Evolutionary conservation across 2,797 vertebrate species (phyloP).

Genomic region (Pogoniulus pusillus): DNA sequence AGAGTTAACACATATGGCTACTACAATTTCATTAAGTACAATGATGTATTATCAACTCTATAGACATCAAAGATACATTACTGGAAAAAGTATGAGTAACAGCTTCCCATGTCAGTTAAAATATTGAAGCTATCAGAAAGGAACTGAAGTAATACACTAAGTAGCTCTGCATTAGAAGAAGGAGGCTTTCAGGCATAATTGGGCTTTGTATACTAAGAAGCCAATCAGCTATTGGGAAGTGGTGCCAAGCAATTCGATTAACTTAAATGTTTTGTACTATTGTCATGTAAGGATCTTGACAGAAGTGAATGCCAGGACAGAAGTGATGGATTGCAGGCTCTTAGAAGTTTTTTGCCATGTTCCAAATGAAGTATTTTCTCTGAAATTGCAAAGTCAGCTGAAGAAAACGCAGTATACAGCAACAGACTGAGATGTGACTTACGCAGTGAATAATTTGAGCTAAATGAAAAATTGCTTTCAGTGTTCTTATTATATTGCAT

Average conservation of each 20-base stretch:
- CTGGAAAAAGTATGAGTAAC: not conserved
- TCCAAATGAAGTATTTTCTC: not conserved
- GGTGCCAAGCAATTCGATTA: conserved; percentile 26
- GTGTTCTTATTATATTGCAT: not conserved
- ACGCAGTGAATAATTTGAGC: not conserved
- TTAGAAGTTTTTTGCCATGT: not conserved
- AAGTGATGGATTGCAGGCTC: not conserved
- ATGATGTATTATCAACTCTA: not conserved
- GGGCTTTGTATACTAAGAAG: conserved; percentile 13
- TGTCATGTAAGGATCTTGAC: not conserved
- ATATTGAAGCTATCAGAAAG: not conserved
- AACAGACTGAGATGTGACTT: not conserved
- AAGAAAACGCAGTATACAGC: not conserved
- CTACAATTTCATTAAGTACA: not conserved
- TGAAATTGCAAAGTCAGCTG: not conserved
- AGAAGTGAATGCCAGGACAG: not conserved
- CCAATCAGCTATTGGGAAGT: conserved; percentile 9
- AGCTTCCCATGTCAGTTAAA: not conserved
- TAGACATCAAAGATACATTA: not conserved
- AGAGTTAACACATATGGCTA: not conserved
- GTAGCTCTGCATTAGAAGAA: not conserved
- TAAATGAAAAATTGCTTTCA: not conserved
- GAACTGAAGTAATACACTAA: not conserved
- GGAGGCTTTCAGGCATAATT: not conserved
- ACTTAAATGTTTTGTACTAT: conserved; percentile 17